Base-by-base conservation (phyloP, 2,797 vertebrate species). In the Anguilla pacifica region DNA sequence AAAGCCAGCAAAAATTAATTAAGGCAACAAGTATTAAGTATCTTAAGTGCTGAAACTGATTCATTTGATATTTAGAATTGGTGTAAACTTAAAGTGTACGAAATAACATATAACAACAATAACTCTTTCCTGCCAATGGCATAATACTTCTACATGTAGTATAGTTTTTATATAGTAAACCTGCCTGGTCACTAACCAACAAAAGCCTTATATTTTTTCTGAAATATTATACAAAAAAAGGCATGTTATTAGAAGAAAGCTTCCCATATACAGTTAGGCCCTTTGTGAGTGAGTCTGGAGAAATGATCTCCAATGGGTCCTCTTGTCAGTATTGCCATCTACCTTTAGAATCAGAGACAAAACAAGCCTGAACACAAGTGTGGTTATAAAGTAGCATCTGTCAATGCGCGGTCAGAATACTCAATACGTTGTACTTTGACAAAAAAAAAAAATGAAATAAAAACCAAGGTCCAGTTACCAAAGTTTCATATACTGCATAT, bases 41-140 rank as follows among this genome's bases (percentile, higher is more conserved):
- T 94, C 91, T 15, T 95, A 95, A 96, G 94, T 95, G 94, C 95
- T 95, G 94, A 92, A 93, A 95, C 95, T 95, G 94, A 95, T 95
- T 94, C 93, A 57, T 46, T 46, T 46, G 43, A 95, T 93, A 93
- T 43, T 4, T 77, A 77, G 74, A 43, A 77, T 77, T 9, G 39
- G 74, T 77, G 31, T 77, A 43, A 4, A 77, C 31, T 39, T 77
- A 92, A 94, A 95, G 93, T 93, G 91, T 94, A 92, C 90, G 90
- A 77, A 77, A 39, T 77, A 77, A 15, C 10, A 28, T 28, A 7
- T 13, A 72, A 72, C 67, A 72, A 28, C n/a, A 28, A 28, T 72
- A 15, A n/a, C 67, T 9, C 25, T 22, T 43, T 43, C 39, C 74
- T 43, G 17, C 43, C 15, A 94, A 94, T 90, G 95, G 93, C 93